Conservation (phyloP, 2,797 vertebrate species). For the Parambassis ranga region DNA sequence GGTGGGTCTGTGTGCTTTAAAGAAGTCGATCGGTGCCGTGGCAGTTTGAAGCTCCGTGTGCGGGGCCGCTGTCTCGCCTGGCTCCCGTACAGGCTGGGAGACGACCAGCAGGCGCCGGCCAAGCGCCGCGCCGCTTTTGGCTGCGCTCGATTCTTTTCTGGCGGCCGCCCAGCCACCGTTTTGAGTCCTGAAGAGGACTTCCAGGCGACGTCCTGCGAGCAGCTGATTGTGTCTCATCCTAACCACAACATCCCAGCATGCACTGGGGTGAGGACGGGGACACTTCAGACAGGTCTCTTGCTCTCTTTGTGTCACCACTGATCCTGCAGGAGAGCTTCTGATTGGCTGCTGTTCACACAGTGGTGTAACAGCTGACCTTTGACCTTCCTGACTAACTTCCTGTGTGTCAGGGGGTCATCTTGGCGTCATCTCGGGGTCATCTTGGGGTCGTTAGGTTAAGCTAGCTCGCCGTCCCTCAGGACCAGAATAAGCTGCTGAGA, state of each 20-base stretch:
- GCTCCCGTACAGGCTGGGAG: constrained; percentile 6
- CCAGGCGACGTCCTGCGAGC: neutral
- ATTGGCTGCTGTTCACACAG: neutral
- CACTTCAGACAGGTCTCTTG: too few relatives aligned
- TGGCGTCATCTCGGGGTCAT: constrained; percentile 15
- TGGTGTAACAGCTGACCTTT: neutral
- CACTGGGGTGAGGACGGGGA: too few relatives aligned
- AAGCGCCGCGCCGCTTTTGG: neutral
- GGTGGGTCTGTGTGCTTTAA: constrained; percentile 20
- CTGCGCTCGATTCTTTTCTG: neutral
- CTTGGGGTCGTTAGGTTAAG: constrained; percentile 35
- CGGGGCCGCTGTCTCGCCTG: constrained; percentile 5
- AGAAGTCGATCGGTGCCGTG: constrained; percentile 15
- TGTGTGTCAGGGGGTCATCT: neutral
- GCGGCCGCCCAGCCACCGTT: neutral
- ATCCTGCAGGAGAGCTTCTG: too few relatives aligned
- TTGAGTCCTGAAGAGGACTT: neutral
- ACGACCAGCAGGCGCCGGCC: constrained; percentile 8
- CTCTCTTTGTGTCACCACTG: too few relatives aligned
- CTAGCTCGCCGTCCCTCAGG: constrained; percentile 9
- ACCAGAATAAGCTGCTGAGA: constrained; percentile 12
- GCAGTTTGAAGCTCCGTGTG: constrained; percentile 26
- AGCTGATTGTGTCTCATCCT: neutral
- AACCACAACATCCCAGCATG: constrained; percentile 20
- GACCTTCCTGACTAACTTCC: neutral